Conservation (phyloP, 1,140 invertebrate genomes). For the Rhizoglyphus robini region DNA sequence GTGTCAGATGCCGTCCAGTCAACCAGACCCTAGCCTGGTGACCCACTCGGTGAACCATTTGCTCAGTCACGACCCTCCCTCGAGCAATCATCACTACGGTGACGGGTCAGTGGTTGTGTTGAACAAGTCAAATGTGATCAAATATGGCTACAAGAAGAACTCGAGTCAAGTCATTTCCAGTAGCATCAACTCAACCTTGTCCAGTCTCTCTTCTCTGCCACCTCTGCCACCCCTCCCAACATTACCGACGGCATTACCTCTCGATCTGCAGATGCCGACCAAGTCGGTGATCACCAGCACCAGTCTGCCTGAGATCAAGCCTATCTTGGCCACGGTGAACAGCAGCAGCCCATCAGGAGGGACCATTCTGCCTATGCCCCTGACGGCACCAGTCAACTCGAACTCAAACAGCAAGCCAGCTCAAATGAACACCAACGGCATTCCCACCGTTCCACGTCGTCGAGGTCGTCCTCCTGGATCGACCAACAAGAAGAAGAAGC, state of each 20-base stretch:
- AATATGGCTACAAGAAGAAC: neutral
- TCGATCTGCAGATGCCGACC: neutral
- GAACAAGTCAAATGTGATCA: constrained; percentile 11
- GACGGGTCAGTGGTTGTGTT: neutral
- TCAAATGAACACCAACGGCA: neutral
- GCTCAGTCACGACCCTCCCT: neutral
- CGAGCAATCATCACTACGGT: neutral
- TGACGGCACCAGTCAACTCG: neutral
- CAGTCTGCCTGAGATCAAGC: neutral
- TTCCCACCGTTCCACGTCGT: neutral
- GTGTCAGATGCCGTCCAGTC: no score
- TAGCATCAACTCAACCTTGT: no score
- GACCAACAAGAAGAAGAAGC: constrained; percentile 13
- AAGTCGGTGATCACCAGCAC: neutral
- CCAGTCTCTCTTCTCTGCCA: neutral
- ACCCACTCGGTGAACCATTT: neutral
- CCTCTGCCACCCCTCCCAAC: neutral
- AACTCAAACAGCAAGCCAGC: neutral
- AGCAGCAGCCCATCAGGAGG: neutral
- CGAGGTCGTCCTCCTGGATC: constrained; percentile 10
- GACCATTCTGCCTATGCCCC: neutral
- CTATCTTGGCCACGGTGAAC: neutral
- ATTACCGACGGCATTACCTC: neutral
- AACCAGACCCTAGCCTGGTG: neutral
- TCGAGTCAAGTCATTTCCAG: neutral